phyloP scores from a whole-genome alignment of 2,888 invertebrate species.

The Gari tellinella region DNA sequence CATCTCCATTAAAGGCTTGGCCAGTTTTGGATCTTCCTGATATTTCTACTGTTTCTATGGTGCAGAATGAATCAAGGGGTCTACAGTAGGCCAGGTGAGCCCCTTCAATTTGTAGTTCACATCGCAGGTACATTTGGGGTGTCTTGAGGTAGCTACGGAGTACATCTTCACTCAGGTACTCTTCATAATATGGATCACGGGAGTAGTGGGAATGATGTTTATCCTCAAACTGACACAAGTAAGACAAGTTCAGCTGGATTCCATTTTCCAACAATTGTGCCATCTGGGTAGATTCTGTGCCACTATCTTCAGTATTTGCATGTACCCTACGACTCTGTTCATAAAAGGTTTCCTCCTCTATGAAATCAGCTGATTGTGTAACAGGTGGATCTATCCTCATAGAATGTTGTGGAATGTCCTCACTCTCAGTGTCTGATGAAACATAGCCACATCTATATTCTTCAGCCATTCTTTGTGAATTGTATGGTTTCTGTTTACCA shows the following conservation, averaged over 20 bases:
- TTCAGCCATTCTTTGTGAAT: too few species aligned
- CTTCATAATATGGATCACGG: not conserved
- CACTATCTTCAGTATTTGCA: too few species aligned
- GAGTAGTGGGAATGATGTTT: conserved; percentile 15
- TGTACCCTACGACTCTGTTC: conserved; percentile 40
- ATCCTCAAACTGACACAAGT: conserved; percentile 24
- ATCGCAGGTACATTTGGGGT: conserved; percentile 54
- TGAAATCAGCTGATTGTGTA: too few species aligned
- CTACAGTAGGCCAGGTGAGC: conserved; percentile 60
- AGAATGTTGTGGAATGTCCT: not conserved
- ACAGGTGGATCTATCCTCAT: too few species aligned
- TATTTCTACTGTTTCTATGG: conserved; percentile 53
- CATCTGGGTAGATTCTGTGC: conserved; percentile 2
- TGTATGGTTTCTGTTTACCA: too few species aligned
- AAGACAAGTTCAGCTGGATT: conserved; percentile 11
- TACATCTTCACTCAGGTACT: conserved; percentile 8
- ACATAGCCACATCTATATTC: not conserved
- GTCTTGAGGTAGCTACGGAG: conserved; percentile 1
- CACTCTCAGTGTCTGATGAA: conserved; percentile 8
- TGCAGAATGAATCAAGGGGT: conserved; percentile 33
- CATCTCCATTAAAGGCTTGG: conserved; percentile 63
- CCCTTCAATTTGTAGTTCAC: conserved; percentile 55
- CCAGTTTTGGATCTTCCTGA: conserved; percentile 65
- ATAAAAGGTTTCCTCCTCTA: conserved; percentile 36
- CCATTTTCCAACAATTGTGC: conserved; percentile 17